A percentile compares a stretch with the other conserved stretches of the same genome.
Conservation (phyloP, 2,113 vertebrate genomes). For the Grallaria varia region DNA sequence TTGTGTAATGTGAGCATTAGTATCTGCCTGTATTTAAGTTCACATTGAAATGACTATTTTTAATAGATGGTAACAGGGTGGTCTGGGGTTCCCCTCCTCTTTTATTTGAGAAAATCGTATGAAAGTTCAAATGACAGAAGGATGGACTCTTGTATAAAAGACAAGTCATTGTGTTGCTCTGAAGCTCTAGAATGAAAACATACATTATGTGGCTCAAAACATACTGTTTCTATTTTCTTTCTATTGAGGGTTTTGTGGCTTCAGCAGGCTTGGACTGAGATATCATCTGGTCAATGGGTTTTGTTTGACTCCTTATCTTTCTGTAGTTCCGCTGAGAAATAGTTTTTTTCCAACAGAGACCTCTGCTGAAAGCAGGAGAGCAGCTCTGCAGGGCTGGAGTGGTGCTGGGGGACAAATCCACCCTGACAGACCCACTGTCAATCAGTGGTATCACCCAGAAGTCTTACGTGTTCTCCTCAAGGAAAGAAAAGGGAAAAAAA, state of each 20-base stretch:
- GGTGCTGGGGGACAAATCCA: neutral
- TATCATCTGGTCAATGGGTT: neutral
- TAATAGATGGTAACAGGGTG: neutral
- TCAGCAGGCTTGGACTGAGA: neutral
- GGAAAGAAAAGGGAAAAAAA: neutral
- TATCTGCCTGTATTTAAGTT: neutral
- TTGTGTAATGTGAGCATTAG: neutral
- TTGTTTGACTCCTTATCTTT: neutral
- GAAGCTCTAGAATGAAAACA: neutral
- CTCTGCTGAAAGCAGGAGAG: neutral
- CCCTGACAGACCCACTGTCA: accelerated
- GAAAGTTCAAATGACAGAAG: neutral
- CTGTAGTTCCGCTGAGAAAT: neutral
- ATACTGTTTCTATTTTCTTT: neutral
- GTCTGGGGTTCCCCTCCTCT: accelerated
- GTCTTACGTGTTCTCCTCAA: neutral
- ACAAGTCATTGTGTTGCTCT: neutral
- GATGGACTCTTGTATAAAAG: neutral
- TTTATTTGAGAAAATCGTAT: neutral
- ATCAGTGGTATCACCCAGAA: neutral
- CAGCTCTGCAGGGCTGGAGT: neutral
- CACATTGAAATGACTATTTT: neutral
- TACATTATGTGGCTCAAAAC: neutral
- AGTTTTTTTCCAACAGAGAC: slow-evolving; percentile 14
- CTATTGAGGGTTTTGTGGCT: neutral